Evolutionary conservation across 2,113 vertebrate species (phyloP).

Genomic region (Leptocoma aspasia): DNA sequence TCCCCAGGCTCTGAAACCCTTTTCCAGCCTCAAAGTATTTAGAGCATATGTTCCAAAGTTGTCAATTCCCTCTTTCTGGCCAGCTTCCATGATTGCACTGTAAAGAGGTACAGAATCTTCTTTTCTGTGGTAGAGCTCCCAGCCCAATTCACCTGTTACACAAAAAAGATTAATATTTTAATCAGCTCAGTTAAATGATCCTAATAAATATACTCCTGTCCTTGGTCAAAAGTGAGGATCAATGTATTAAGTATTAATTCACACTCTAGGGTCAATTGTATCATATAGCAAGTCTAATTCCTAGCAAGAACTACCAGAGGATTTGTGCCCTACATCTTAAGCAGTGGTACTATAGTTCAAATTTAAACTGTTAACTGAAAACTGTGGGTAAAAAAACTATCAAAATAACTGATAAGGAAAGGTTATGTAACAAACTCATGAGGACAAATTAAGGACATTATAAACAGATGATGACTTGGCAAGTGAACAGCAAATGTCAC

Average conservation of each 20-base stretch:
- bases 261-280: not conserved
- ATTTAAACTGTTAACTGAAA: not conserved
- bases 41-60: conserved; percentile 94
- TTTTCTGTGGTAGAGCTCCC: conserved; percentile 91
- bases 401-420: not conserved
- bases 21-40: conserved; percentile 89
- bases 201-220: not conserved
- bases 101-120: conserved; percentile 83
- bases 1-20: conserved; percentile 95
- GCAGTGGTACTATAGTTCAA: not conserved
- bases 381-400: not conserved
- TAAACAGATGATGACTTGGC: not conserved
- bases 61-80: conserved; percentile 88
- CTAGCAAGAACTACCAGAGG: not conserved
- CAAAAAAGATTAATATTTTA: not conserved
- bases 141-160: conserved; percentile 89
- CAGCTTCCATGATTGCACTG: conserved; percentile 84
- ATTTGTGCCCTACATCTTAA: not conserved
- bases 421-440: not conserved
- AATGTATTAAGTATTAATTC: not conserved
- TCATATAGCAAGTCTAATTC: not conserved
- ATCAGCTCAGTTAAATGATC: not conserved
- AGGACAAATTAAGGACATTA: not conserved
- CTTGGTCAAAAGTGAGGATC: not conserved
- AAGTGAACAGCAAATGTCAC: not conserved